A percentile compares a stretch with the other conserved stretches of the same genome.
These are phyloP conservation scores for Pedicia rivosa DNA, from an alignment of 2,888 invertebrate genomes.

Conservation along the genomic window DNA sequence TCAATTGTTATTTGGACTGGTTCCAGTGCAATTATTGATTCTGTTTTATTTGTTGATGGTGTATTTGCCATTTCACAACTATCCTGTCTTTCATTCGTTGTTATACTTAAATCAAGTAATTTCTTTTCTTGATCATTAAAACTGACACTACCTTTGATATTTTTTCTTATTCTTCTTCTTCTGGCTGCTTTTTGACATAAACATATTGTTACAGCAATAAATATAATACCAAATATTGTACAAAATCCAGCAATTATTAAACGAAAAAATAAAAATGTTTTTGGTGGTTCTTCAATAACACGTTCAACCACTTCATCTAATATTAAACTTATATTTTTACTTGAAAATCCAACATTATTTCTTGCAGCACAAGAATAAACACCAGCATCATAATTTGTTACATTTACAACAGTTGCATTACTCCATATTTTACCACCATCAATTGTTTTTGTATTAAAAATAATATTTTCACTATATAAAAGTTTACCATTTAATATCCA, in stretches of 20 bases:
- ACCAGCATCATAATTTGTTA: slow-evolving; percentile 66
- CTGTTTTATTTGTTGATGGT: slow-evolving; percentile 32
- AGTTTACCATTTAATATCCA: slow-evolving; percentile 67
- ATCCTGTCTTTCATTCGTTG: slow-evolving; percentile 42
- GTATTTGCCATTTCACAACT: slow-evolving; percentile 51
- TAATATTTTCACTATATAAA: slow-evolving; percentile 36
- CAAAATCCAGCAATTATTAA: slow-evolving; percentile 55
- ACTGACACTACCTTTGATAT: slow-evolving; percentile 62
- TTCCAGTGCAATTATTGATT: slow-evolving; percentile 38
- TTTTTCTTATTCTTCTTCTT: slow-evolving; percentile 37
- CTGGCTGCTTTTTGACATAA: slow-evolving; percentile 34
- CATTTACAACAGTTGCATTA: slow-evolving; percentile 67
- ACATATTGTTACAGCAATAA: slow-evolving; percentile 43
- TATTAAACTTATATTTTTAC: slow-evolving; percentile 40
- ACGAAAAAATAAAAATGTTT: slow-evolving; percentile 60
- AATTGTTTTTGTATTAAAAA: slow-evolving; percentile 21
- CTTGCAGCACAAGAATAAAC: slow-evolving; percentile 55
- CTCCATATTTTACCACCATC: slow-evolving; percentile 43
- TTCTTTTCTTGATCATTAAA: slow-evolving; percentile 83
- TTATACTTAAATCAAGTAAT: slow-evolving; percentile 62
- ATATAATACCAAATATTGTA: slow-evolving; percentile 41
- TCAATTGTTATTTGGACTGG: slow-evolving; percentile 46
- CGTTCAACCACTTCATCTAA: slow-evolving; percentile 45
- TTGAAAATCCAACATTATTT: slow-evolving; percentile 31
- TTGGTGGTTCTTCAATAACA: slow-evolving; percentile 42